Base-by-base conservation (phyloP, 2,113 vertebrate species). In the Anguilla rostrata region DNA sequence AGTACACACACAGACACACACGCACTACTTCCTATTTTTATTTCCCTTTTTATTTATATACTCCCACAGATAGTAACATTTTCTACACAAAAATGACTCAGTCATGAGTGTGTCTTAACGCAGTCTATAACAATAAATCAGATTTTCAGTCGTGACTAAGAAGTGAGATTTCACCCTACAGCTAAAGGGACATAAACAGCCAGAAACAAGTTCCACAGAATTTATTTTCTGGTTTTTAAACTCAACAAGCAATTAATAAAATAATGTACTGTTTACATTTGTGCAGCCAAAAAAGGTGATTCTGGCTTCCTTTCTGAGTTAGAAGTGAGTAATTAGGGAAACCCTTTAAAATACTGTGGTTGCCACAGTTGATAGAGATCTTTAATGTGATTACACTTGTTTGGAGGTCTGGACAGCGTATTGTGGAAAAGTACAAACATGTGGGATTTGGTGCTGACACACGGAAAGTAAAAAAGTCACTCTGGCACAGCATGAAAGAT, bases 241-340 rank as follows among this genome's bases (percentile, higher is more conserved):
- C 88, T 86, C 81, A 34, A 34, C 34, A 34, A 34, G 34, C 82
- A 89, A 86, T 93, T 94, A 93, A 53, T 53, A 53, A 53, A 53
- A 53, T 11, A 93, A 92, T 87, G 90, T 89, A 90, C 87, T 87
- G 94, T 94, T 95, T 94, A 94, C 91, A 93, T 94, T 71, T 49
- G 26, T 43, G 56, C 39, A 53, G 46, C 84, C 78, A 39, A 85
- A 85, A 29, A 57, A 18, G 43, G 71, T 53, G 66, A 78, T 41
- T 39, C 6, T 16, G 5, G 71, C 71, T 75, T 75, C 71, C 84
- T 53, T 26, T 81, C 84, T 85, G 84, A 39, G 53, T 80, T 78
- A 14, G 39, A 57, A 22, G 9, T 16, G 57, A 18, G 18, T 66
- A 66, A 6, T 26, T 1, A 66, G 20, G 3, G 18, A 20, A 66